Evolutionary conservation across 1,140 invertebrate species (phyloP).

Genomic region (Paraescarpia echinospica): DNA sequence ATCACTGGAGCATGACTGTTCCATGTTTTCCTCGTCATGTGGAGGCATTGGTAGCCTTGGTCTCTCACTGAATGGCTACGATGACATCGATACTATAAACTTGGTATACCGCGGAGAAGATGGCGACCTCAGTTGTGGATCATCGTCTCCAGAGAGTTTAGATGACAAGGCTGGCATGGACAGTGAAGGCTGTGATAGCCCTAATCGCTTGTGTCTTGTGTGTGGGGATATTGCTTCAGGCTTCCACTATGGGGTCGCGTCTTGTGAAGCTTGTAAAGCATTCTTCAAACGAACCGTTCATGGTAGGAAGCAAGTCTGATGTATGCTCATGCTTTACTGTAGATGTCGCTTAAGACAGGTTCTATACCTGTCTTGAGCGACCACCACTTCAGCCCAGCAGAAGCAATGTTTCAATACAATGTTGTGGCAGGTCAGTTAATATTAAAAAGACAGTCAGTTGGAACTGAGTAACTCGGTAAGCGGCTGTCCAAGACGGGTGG

Average conservation of each 20-base stretch:
- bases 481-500: too few species aligned
- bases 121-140: conserved; percentile 18
- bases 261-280: conserved; percentile 97
- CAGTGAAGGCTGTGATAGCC: background rate
- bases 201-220: conserved; percentile 73
- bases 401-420: too few species aligned
- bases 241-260: conserved; percentile 97
- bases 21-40: background rate
- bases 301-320: background rate
- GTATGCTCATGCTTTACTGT: background rate
- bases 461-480: too few species aligned
- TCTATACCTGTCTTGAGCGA: too few species aligned
- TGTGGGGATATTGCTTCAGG: conserved; percentile 97
- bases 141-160: background rate
- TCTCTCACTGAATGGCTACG: background rate
- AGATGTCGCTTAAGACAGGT: too few species aligned
- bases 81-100: background rate
- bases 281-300: conserved; percentile 66
- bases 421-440: too few species aligned
- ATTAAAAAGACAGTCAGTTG: too few species aligned
- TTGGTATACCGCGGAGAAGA: background rate
- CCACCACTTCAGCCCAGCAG: too few species aligned
- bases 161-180: conserved; percentile 8
- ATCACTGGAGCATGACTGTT: background rate
- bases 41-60: background rate